Percentiles rank a stretch among this genome's conserved stretches.
These are phyloP conservation scores for Sinopyrophorus schimmeli DNA, from an alignment of 2,888 invertebrate species.

Conservation along the genomic window DNA sequence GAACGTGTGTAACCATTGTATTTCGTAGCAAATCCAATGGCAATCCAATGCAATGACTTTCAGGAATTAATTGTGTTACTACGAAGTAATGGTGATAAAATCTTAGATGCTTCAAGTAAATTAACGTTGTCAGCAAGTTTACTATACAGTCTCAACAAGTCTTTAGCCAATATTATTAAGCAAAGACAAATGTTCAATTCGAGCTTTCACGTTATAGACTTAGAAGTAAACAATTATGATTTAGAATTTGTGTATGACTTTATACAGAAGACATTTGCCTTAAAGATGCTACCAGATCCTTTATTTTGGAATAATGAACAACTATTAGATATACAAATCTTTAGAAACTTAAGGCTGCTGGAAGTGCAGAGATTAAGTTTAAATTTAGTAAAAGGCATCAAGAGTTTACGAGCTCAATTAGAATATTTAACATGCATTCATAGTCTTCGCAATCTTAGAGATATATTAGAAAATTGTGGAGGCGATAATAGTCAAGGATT, in stretches of 20 bases:
- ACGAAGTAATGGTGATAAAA: slow-evolving; percentile 62
- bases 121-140: slow-evolving; percentile 60
- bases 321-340: slow-evolving; percentile 61
- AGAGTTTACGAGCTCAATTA: slow-evolving; percentile 62
- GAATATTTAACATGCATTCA: slow-evolving; percentile 59
- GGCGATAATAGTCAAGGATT: slow-evolving; percentile 63
- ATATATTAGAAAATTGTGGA: slow-evolving; percentile 60
- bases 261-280: slow-evolving; percentile 62
- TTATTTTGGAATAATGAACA: slow-evolving; percentile 42
- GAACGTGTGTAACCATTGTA: no score
- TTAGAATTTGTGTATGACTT: slow-evolving; percentile 66
- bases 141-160: slow-evolving; percentile 60
- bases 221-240: slow-evolving; percentile 58
- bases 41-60: slow-evolving; percentile 39
- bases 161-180: slow-evolving; percentile 58
- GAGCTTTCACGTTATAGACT: slow-evolving; percentile 60
- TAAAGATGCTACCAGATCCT: slow-evolving; percentile 57
- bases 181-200: slow-evolving; percentile 49
- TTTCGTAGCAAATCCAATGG: no score
- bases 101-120: slow-evolving; percentile 61
- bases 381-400: slow-evolving; percentile 60
- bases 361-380: slow-evolving; percentile 64
- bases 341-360: slow-evolving; percentile 59
- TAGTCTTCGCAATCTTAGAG: slow-evolving; percentile 54
- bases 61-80: slow-evolving; percentile 58